phyloP scores from a whole-genome alignment of 2,888 invertebrate species.

The Eupithecia pulchellata region DNA sequence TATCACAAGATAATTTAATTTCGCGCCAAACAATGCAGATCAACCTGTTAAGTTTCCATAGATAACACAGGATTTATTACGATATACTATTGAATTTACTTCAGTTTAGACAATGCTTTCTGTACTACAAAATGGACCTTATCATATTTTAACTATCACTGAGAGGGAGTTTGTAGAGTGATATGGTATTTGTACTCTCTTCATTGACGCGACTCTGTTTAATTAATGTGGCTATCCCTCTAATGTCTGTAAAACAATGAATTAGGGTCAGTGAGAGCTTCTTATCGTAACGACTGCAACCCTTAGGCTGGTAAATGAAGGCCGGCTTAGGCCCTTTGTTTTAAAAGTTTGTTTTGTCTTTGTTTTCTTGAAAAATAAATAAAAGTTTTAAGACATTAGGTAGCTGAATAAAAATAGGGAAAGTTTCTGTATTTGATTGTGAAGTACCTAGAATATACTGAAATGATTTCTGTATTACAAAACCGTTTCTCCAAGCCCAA shows the following conservation, averaged over 20 bases:
- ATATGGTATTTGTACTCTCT: no score
- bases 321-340: background rate
- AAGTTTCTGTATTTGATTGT: background rate
- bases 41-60: background rate
- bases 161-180: no score
- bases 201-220: background rate
- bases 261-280: conserved; percentile 22
- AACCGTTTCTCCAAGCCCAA: background rate
- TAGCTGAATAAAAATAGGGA: background rate
- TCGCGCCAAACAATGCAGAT: no score
- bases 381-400: background rate
- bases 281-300: conserved; percentile 26
- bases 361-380: conserved; percentile 8
- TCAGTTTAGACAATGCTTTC: no score
- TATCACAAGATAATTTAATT: no score
- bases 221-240: background rate
- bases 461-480: background rate
- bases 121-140: no score
- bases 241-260: conserved; percentile 1
- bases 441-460: background rate
- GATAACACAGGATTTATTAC: background rate
- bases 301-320: conserved; percentile 18
- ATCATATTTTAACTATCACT: no score
- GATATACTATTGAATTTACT: no score
- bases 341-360: no score